phyloP scores from a whole-genome alignment of 2,888 invertebrate species.

The Rotaria magnacalcarata region DNA sequence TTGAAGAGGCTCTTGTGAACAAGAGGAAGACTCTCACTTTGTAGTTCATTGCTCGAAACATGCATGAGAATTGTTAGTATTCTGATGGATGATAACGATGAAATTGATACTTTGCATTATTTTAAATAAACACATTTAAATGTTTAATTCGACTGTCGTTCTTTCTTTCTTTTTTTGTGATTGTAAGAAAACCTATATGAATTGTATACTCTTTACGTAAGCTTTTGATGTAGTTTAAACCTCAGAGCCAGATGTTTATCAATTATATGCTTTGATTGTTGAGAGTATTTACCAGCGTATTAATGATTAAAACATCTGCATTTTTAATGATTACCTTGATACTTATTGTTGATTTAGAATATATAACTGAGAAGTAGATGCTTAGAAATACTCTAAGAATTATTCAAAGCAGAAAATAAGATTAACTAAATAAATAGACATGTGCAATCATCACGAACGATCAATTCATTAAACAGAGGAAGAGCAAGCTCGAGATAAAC shows the following conservation, averaged over 20 bases:
- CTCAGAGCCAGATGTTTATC: not conserved
- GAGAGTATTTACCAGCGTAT: not conserved
- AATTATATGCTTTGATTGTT: not conserved
- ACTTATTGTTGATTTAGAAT: not conserved
- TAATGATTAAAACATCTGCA: not conserved
- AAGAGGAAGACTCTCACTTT: not conserved
- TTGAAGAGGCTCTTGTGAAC: not conserved
- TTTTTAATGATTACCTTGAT: not conserved
- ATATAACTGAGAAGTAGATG: not conserved
- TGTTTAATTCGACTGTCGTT: not conserved
- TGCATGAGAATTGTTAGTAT: not conserved
- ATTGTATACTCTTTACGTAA: not conserved
- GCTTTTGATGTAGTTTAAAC: not conserved
- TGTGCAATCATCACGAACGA: not conserved
- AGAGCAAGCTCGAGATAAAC: not conserved
- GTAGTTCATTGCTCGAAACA: not conserved
- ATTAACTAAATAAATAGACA: slow-evolving; percentile 23
- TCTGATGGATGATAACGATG: not conserved
- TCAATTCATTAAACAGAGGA: not conserved
- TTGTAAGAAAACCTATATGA: not conserved
- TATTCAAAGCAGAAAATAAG: not conserved
- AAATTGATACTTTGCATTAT: not conserved
- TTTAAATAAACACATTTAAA: not conserved
- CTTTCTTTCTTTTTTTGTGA: not conserved
- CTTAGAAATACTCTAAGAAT: not conserved